A percentile compares a stretch with the other conserved stretches of the same genome.
phyloP scores from a whole-genome alignment of 2,888 invertebrate species.

The Lepidocyrtinus sp. region DNA sequence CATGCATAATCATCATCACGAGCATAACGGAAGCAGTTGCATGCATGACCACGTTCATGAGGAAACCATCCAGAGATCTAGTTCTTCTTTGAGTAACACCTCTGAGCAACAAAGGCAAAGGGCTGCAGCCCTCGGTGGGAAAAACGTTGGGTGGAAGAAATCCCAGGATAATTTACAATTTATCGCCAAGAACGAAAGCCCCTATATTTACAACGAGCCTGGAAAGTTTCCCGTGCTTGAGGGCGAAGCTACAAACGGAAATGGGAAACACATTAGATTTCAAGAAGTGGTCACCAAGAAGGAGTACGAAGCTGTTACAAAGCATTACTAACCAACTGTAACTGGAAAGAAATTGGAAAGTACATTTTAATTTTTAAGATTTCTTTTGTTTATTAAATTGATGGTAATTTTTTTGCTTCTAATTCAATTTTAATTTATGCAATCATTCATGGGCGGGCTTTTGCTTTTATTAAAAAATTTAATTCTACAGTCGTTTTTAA shows the following conservation, averaged over 20 bases:
- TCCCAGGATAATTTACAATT: conserved; percentile 58
- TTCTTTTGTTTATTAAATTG: neutral
- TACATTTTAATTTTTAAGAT: too few species aligned
- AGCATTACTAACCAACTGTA: conserved; percentile 30
- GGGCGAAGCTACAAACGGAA: neutral
- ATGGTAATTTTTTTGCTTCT: neutral
- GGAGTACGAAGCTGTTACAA: conserved; percentile 55
- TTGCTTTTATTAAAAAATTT: too few species aligned
- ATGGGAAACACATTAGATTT: conserved; percentile 57
- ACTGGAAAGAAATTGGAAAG: too few species aligned
- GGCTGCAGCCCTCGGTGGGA: conserved; percentile 33
- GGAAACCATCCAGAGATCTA: conserved; percentile 22
- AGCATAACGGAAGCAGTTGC: conserved; percentile 31
- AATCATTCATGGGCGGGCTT: too few species aligned
- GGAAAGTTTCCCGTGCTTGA: conserved; percentile 59
- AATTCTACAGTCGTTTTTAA: too few species aligned
- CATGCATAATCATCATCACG: conserved; percentile 40
- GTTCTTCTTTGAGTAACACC: neutral
- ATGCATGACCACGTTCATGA: conserved; percentile 30
- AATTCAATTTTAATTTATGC: neutral
- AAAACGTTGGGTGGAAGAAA: conserved; percentile 33
- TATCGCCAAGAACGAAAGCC: conserved; percentile 57
- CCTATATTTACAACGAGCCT: conserved; percentile 53
- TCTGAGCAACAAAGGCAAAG: conserved; percentile 5
- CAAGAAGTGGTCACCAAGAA: conserved; percentile 57